Evolutionary conservation across 30 jellyfish, hydroid and myxozoan genomes (phyloP).

Genomic region (Chrysaora quinquecirrha): DNA sequence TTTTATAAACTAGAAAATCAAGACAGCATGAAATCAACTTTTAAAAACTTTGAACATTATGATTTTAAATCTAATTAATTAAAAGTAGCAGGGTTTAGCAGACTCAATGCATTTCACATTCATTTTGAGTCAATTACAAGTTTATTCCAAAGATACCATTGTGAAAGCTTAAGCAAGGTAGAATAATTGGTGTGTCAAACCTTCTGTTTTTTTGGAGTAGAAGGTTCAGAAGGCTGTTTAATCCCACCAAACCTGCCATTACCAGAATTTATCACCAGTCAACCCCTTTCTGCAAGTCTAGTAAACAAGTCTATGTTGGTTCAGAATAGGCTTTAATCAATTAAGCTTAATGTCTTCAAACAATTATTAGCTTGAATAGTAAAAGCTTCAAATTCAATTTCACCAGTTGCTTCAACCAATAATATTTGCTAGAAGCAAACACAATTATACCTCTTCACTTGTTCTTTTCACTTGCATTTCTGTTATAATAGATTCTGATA

Average conservation of each 20-base stretch:
- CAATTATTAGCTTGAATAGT: neutral
- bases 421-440: neutral
- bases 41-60: neutral
- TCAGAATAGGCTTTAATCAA: neutral
- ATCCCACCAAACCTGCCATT: too few species aligned
- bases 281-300: too few species aligned
- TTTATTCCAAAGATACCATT: too few species aligned
- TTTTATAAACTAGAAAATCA: constrained; percentile 55
- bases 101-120: neutral
- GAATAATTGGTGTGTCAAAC: too few species aligned
- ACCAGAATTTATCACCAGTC: too few species aligned
- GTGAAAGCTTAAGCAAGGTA: too few species aligned
- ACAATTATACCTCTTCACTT: constrained; percentile 30
- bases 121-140: neutral
- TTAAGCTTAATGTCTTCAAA: neutral
- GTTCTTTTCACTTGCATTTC: constrained; percentile 57
- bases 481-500: constrained; percentile 41
- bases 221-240: too few species aligned
- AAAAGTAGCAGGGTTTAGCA: neutral
- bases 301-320: neutral
- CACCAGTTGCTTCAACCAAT: neutral
- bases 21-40: neutral
- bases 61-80: neutral
- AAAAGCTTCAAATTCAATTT: neutral
- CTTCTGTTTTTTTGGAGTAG: too few species aligned